phyloP scores from a whole-genome alignment of 2,797 vertebrate species.

The Bufotes viridis region DNA sequence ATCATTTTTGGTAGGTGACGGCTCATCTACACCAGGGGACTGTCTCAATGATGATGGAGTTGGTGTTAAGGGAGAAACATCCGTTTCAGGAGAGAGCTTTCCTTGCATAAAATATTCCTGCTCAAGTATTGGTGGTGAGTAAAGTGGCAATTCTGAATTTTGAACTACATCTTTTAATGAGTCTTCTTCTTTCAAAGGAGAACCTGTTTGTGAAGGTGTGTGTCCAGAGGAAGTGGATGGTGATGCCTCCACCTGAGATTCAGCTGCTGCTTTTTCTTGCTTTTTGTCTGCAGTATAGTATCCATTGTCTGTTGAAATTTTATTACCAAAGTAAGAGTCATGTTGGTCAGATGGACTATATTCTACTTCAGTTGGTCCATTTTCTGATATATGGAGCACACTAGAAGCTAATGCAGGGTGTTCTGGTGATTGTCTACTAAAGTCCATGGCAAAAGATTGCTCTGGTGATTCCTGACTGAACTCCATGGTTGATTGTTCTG shows the following conservation, averaged over 20 bases:
- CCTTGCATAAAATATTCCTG: constrained; percentile 75
- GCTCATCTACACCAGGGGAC: constrained; percentile 75
- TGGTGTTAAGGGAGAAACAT: constrained; percentile 79
- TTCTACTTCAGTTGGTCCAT: constrained; percentile 94
- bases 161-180: constrained; percentile 71
- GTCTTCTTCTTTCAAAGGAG: constrained; percentile 79
- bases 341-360: constrained; percentile 86
- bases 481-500: constrained; percentile 90
- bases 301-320: constrained; percentile 78
- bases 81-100: constrained; percentile 78
- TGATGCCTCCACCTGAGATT: constrained; percentile 90
- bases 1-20: constrained; percentile 70
- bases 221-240: constrained; percentile 90
- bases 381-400: constrained; percentile 85
- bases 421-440: constrained; percentile 93
- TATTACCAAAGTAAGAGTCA: constrained; percentile 74
- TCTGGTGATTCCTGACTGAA: constrained; percentile 91
- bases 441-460: constrained; percentile 92
- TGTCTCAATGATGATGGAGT: constrained; percentile 77
- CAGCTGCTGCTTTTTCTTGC: constrained; percentile 81
- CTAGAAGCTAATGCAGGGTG: constrained; percentile 75
- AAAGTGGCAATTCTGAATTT: constrained; percentile 76
- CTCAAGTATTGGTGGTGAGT: constrained; percentile 76
- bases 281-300: constrained; percentile 84
- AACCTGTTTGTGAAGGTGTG: constrained; percentile 87